Conservation (phyloP, 2,888 invertebrate species). For the Epinotia ramella region DNA sequence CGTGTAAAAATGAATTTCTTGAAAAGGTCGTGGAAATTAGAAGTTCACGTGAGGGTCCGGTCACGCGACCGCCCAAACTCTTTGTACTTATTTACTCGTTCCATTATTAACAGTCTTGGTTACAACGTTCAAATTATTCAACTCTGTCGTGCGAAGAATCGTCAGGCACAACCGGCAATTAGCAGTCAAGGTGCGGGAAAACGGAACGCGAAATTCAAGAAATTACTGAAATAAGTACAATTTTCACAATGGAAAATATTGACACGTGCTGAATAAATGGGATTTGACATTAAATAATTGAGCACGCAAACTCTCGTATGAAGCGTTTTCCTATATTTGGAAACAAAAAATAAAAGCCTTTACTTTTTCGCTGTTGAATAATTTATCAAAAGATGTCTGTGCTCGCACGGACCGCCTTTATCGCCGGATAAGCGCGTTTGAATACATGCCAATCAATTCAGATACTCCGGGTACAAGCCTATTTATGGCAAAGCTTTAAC, state of each 20-base stretch:
- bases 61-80: conserved; percentile 74
- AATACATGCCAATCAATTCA: conserved; percentile 24
- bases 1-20: conserved; percentile 78
- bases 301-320: conserved; percentile 62
- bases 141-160: conserved; percentile 20
- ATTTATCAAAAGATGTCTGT: conserved; percentile 73
- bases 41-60: conserved; percentile 75
- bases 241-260: conserved; percentile 46
- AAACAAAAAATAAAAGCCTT: conserved; percentile 66
- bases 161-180: conserved; percentile 32
- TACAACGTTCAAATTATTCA: conserved; percentile 53
- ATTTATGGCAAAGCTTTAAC: not conserved
- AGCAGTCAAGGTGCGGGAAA: conserved; percentile 6
- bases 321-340: conserved; percentile 71
- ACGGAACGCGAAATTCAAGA: conserved; percentile 55
- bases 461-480: not conserved
- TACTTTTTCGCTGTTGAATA: conserved; percentile 70
- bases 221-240: conserved; percentile 44
- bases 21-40: conserved; percentile 83
- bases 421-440: conserved; percentile 9
- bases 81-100: conserved; percentile 70
- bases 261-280: conserved; percentile 61
- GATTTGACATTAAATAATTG: conserved; percentile 66
- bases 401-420: conserved; percentile 2
- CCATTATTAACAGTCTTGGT: conserved; percentile 62